These are phyloP conservation scores for Temnothorax ravouxi DNA, from an alignment of 2,888 invertebrate genomes.

Conservation along the genomic window DNA sequence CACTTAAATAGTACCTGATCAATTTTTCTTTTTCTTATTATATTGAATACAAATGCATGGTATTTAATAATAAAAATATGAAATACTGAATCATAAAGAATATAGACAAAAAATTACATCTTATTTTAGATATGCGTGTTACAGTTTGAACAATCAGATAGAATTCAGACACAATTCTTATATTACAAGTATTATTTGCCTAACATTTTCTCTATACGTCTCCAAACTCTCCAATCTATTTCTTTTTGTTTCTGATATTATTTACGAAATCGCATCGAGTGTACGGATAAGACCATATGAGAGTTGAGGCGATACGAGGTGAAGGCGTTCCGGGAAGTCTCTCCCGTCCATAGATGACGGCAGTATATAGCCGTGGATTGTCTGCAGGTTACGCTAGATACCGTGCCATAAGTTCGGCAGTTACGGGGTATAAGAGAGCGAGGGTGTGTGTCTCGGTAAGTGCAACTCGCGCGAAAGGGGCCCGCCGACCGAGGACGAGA, in stretches of 20 bases:
- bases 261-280: background rate
- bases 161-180: background rate
- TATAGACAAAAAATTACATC: too few relatives aligned
- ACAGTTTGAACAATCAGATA: too few relatives aligned
- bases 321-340: conserved; percentile 8
- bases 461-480: conserved; percentile 75
- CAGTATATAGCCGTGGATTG: conserved; percentile 49
- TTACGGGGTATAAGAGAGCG: conserved; percentile 81
- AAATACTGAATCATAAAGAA: too few relatives aligned
- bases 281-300: background rate
- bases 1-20: too few relatives aligned
- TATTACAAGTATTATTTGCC: background rate
- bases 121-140: too few relatives aligned
- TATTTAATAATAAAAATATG: too few relatives aligned
- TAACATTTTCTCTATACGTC: background rate
- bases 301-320: conserved; percentile 26
- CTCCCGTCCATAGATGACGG: conserved; percentile 40
- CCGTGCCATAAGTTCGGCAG: conserved; percentile 81
- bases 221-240: conserved; percentile 21
- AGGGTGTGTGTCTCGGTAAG: conserved; percentile 67
- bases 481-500: conserved; percentile 69
- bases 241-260: conserved; percentile 1
- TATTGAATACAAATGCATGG: too few relatives aligned
- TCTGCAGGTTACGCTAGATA: conserved; percentile 55
- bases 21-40: too few relatives aligned